These are phyloP conservation scores for Rhabdomys dilectus DNA, from an alignment of 2,113 vertebrate genomes.

Conservation along the genomic window DNA sequence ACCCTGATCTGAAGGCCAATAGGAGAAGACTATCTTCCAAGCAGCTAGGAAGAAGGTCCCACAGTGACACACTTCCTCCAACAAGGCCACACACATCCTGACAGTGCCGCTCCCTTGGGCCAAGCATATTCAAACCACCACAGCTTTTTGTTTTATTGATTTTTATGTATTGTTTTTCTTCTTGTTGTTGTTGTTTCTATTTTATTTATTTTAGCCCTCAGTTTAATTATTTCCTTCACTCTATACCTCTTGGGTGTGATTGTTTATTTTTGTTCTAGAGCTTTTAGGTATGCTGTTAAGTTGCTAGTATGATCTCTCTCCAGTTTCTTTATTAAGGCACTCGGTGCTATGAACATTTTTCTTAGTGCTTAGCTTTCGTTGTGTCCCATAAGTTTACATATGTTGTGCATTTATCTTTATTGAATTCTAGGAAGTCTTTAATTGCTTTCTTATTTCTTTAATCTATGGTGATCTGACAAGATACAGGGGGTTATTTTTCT, in stretches of 20 bases:
- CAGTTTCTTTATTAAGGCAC: not conserved
- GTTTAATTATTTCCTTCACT: not conserved
- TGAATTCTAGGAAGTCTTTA: not conserved
- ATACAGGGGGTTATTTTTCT: not conserved
- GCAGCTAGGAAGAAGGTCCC: too few species aligned
- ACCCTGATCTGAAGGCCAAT: too few species aligned
- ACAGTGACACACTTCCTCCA: too few species aligned
- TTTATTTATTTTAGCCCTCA: not conserved
- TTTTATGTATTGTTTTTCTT: too few species aligned
- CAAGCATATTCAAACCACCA: too few species aligned
- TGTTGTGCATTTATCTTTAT: not conserved
- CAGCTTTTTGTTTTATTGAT: too few species aligned
- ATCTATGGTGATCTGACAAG: not conserved
- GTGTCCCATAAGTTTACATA: not conserved
- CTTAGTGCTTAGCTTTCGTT: not conserved
- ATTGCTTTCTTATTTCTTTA: not conserved
- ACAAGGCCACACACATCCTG: too few species aligned
- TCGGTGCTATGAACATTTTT: not conserved
- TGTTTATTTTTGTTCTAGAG: too few species aligned
- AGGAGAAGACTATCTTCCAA: too few species aligned
- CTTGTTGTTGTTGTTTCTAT: too few species aligned
- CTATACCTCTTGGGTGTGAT: too few species aligned
- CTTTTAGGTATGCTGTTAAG: not conserved
- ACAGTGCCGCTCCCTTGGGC: too few species aligned
- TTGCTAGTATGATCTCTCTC: not conserved